A percentile compares a stretch with the other conserved stretches of the same genome.
Conservation (phyloP, 2,113 vertebrate species). For the Taxidea taxus region DNA sequence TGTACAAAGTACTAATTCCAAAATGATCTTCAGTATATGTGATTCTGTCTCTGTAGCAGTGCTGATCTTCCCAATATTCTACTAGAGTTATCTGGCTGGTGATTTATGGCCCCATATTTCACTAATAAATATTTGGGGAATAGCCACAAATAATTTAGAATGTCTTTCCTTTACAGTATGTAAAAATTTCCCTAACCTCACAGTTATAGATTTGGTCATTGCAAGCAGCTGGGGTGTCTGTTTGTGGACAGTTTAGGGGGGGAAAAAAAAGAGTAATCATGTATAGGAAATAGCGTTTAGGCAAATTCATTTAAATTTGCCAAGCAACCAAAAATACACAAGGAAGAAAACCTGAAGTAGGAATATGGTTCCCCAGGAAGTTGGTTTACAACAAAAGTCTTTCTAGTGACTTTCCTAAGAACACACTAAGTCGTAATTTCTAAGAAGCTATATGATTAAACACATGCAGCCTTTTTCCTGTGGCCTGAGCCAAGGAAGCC, state of each 20-base stretch:
- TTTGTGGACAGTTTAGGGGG: neutral
- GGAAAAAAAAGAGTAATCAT: neutral
- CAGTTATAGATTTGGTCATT: neutral
- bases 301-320: conserved; percentile 2
- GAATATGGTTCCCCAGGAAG: neutral
- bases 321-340: conserved; percentile 14
- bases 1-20: neutral
- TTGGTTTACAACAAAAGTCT: neutral
- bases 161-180: neutral
- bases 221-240: neutral
- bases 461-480: conserved; percentile 1
- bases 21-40: neutral
- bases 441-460: conserved; percentile 55
- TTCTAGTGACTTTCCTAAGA: conserved; percentile 34
- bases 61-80: neutral
- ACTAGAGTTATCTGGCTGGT: neutral
- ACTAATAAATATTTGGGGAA: neutral
- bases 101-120: neutral
- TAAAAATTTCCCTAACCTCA: neutral
- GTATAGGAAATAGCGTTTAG: conserved; percentile 8
- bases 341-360: neutral
- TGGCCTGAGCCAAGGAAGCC: conserved; percentile 50
- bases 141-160: neutral
- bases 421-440: neutral
- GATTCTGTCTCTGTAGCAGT: neutral